Conservation (phyloP, 1,140 invertebrate genomes). For the Stegodyphus mimosarum region DNA sequence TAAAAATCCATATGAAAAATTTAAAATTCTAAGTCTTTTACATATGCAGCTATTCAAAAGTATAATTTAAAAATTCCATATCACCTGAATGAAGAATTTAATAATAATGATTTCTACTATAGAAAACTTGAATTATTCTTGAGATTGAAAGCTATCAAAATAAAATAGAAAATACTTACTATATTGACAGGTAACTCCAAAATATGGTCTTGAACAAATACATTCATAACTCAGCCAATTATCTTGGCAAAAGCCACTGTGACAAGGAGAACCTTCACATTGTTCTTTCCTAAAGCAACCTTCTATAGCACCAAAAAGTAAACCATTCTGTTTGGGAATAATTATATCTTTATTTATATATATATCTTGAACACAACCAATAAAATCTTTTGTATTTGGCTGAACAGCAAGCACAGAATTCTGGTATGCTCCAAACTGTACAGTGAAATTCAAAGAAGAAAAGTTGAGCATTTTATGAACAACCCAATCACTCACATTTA, state of each 20-base stretch:
- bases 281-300: conserved; percentile 79
- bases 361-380: conserved; percentile 93
- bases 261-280: conserved; percentile 76
- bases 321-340: conserved; percentile 66
- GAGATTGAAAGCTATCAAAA: neutral
- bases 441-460: conserved; percentile 26
- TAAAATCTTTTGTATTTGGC: conserved; percentile 74
- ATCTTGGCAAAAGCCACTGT: conserved; percentile 80
- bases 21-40: too few species aligned
- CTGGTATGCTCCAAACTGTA: conserved; percentile 22
- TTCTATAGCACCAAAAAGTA: conserved; percentile 71
- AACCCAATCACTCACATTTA: conserved; percentile 46
- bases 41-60: too few species aligned
- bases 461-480: conserved; percentile 20
- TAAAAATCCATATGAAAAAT: too few species aligned
- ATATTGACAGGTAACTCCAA: conserved; percentile 84
- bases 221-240: conserved; percentile 66
- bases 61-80: too few species aligned
- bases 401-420: neutral
- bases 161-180: conserved; percentile 72
- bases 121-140: too few species aligned
- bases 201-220: conserved; percentile 58
- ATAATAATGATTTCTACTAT: too few species aligned
- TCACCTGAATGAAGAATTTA: too few species aligned
- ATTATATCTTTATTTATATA: conserved; percentile 86